phyloP scores from a whole-genome alignment of 2,113 vertebrate genomes.

The Rhynchopsitta pachyrhyncha region DNA sequence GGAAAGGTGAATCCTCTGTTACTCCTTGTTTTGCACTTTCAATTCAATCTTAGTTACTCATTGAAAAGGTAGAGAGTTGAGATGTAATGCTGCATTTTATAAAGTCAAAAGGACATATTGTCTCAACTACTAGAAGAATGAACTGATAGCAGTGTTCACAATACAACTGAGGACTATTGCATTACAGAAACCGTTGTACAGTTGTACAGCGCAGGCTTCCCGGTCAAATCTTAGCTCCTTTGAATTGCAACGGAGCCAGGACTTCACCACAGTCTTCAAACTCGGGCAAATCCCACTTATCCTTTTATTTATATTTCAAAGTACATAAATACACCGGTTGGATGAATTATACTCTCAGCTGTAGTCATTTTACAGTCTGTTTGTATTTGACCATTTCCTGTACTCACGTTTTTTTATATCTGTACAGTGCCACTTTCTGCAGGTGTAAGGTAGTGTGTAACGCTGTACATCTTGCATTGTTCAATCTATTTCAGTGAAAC shows the following conservation, averaged over 20 bases:
- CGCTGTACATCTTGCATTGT: conserved; percentile 76
- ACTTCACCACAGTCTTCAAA: conserved; percentile 33
- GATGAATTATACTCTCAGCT: conserved; percentile 67
- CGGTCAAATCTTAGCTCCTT: conserved; percentile 8
- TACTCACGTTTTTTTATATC: conserved; percentile 80
- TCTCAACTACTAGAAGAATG: conserved; percentile 45
- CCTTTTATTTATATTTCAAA: conserved; percentile 64
- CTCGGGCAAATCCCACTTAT: conserved; percentile 37
- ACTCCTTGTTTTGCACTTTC: conserved; percentile 78
- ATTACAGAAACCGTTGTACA: conserved; percentile 1
- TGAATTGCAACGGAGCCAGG: conserved; percentile 11
- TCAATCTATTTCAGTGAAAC: conserved; percentile 75
- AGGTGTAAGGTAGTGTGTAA: conserved; percentile 77
- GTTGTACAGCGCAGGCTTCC: background rate
- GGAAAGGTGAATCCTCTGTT: conserved; percentile 68
- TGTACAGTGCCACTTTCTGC: conserved; percentile 82
- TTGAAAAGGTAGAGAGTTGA: conserved; percentile 50
- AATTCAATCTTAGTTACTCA: conserved; percentile 54
- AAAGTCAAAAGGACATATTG: conserved; percentile 56
- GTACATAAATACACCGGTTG: conserved; percentile 9
- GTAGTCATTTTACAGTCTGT: conserved; percentile 77
- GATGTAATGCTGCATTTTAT: conserved; percentile 78
- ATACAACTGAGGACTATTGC: conserved; percentile 18
- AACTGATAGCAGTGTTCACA: conserved; percentile 60
- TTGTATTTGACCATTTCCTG: conserved; percentile 79